phyloP scores from a whole-genome alignment of 2,888 invertebrate species.

The Lasius fuliginosus region DNA sequence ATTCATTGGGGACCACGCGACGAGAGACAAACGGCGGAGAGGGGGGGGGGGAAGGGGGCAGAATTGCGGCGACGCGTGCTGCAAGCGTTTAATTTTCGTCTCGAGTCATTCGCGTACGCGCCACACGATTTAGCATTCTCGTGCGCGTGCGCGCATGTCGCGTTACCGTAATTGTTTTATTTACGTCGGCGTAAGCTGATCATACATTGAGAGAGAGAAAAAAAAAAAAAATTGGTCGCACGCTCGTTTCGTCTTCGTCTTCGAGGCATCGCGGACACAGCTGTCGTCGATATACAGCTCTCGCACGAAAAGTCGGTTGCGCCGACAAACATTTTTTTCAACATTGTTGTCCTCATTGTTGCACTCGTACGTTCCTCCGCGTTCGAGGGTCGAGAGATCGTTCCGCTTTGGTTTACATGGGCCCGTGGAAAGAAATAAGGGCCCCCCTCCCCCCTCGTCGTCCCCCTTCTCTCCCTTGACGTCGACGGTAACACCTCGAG shows the following conservation, averaged over 20 bases:
- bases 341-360: slow-evolving; percentile 65
- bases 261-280: slow-evolving; percentile 64
- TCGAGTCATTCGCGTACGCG: neutral
- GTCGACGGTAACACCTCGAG: slow-evolving; percentile 76
- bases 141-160: neutral
- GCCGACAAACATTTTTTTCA: slow-evolving; percentile 71
- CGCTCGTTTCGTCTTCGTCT: neutral
- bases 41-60: neutral
- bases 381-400: slow-evolving; percentile 63
- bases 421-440: slow-evolving; percentile 56
- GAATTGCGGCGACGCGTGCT: slow-evolving; percentile 33
- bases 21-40: neutral
- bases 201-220: neutral
- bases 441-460: slow-evolving; percentile 24
- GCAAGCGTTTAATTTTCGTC: slow-evolving; percentile 31
- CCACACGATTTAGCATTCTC: neutral
- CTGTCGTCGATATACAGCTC: slow-evolving; percentile 58
- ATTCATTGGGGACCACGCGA: slow-evolving; percentile 49
- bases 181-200: neutral
- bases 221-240: neutral
- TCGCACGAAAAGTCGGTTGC: slow-evolving; percentile 70
- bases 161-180: slow-evolving; percentile 25
- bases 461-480: slow-evolving; percentile 44
- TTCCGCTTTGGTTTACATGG: slow-evolving; percentile 70
- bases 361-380: slow-evolving; percentile 30